Conservation (phyloP, 2,113 vertebrate species). For the Lipotes vexillifer region DNA sequence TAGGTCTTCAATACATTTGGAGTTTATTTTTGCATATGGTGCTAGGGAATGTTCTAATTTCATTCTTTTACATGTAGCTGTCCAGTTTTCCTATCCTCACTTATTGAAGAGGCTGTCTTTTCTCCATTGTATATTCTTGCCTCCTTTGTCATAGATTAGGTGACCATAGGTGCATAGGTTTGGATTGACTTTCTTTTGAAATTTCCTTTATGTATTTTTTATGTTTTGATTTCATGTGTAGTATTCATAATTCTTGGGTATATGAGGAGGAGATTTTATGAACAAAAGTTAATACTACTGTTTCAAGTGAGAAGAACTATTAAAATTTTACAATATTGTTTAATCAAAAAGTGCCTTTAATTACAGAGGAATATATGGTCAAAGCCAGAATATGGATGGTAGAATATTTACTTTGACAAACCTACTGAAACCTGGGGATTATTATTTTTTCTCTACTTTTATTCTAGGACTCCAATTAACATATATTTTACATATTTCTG, state of each 20-base stretch:
- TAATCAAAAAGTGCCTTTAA: background rate
- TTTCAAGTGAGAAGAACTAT: background rate
- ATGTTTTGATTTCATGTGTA: constrained; percentile 18
- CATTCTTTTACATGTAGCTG: no score
- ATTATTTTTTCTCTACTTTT: background rate
- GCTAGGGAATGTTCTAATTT: no score
- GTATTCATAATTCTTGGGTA: background rate
- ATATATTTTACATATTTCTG: background rate
- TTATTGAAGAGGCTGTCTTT: no score
- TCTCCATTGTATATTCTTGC: no score
- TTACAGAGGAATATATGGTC: background rate
- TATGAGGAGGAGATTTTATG: background rate
- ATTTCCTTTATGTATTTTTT: constrained; percentile 8
- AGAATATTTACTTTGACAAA: background rate
- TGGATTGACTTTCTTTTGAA: constrained; percentile 3
- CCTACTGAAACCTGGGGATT: background rate
- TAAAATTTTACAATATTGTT: constrained; percentile 13
- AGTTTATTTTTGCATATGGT: no score
- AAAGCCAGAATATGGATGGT: background rate
- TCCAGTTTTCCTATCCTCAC: no score
- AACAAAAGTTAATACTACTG: constrained; percentile 14
- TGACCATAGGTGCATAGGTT: no score
- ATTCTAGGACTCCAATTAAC: background rate
- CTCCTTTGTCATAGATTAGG: no score
- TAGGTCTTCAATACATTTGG: no score